Evolutionary conservation across 1,140 invertebrate species (phyloP).

Genomic region (Parasteatoda tepidariorum): DNA sequence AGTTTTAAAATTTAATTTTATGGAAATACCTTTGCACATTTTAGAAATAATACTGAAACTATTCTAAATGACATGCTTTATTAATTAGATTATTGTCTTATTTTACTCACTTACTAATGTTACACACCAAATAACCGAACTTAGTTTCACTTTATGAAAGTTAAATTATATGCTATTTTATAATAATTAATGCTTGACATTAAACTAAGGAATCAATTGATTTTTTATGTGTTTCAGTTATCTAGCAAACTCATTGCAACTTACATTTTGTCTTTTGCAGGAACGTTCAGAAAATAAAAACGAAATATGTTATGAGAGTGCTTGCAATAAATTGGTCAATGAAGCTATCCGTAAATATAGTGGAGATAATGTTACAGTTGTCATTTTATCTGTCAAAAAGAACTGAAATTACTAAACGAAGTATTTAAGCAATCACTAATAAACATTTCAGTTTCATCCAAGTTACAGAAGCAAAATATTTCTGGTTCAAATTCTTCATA

Average conservation of each 20-base stretch:
- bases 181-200: no score
- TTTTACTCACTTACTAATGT: no score
- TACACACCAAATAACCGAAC: no score
- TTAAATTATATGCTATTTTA: no score
- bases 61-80: no score
- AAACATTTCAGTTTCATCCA: neutral
- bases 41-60: no score
- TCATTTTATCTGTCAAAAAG: slow-evolving; percentile 66
- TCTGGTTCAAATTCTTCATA: neutral
- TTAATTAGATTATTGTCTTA: no score
- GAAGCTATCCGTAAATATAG: slow-evolving; percentile 70
- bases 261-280: slow-evolving; percentile 26
- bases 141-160: no score
- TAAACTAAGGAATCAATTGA: no score
- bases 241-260: neutral
- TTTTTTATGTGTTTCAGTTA: neutral
- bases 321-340: slow-evolving; percentile 68
- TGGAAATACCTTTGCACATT: no score
- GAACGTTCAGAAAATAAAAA: slow-evolving; percentile 25
- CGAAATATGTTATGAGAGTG: slow-evolving; percentile 66
- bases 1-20: no score
- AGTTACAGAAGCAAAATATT: neutral
- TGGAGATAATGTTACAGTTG: slow-evolving; percentile 72
- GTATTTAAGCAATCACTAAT: neutral
- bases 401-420: neutral